Evolutionary conservation across 2,888 invertebrate species (phyloP).

Genomic region (Archaeoteleia sp.): DNA sequence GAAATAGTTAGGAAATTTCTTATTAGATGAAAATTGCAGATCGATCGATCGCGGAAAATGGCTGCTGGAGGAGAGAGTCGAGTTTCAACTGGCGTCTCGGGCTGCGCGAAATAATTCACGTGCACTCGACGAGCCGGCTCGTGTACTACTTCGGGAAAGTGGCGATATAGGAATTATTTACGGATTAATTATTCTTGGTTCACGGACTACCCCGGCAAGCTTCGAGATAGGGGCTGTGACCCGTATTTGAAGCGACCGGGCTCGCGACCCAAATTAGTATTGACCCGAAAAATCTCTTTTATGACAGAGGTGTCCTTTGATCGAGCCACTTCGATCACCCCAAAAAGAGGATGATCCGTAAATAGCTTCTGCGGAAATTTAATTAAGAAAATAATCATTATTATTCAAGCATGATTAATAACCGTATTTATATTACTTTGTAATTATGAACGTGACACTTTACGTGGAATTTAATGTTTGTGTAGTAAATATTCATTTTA

Average conservation of each 20-base stretch:
- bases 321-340: constrained; percentile 2
- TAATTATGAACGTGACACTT: too few species aligned
- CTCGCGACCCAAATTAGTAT: constrained; percentile 18
- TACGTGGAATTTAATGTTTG: too few species aligned
- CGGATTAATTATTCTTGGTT: constrained; percentile 27
- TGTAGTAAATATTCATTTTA: too few species aligned
- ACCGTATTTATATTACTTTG: too few species aligned
- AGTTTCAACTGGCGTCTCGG: constrained; percentile 13
- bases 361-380: not conserved
- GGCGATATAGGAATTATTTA: constrained; percentile 16
- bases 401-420: too few species aligned
- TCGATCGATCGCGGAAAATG: constrained; percentile 21
- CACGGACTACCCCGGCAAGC: constrained; percentile 23
- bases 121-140: constrained; percentile 9
- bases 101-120: constrained; percentile 25
- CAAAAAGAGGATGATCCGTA: constrained; percentile 13
- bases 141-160: constrained; percentile 1
- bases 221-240: constrained; percentile 3
- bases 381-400: too few species aligned
- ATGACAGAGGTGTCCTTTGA: constrained; percentile 7
- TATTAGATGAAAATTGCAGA: constrained; percentile 5
- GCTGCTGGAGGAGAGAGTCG: constrained; percentile 17
- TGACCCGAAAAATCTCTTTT: constrained; percentile 19
- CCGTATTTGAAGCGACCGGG: constrained; percentile 4
- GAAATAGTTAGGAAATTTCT: constrained; percentile 17